Conservation (phyloP, 2,113 vertebrate genomes). For the Redunca redunca region DNA sequence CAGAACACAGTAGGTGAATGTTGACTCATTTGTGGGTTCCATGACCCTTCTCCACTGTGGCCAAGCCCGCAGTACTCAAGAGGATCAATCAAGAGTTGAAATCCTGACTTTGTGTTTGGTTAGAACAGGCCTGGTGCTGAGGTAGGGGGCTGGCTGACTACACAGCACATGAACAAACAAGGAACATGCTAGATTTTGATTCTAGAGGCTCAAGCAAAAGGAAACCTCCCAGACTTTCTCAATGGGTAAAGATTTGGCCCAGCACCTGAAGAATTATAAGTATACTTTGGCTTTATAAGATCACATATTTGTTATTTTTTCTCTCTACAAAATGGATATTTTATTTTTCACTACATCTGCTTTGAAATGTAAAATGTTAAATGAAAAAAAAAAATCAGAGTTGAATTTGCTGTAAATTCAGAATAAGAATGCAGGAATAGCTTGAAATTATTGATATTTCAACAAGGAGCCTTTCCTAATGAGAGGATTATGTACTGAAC, state of each 20-base stretch:
- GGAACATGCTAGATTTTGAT: neutral
- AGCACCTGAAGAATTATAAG: neutral
- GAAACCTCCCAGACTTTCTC: neutral
- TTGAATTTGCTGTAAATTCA: neutral
- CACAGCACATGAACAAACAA: neutral
- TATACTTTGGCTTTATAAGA: neutral
- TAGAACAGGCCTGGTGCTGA: neutral
- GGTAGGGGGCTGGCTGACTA: neutral
- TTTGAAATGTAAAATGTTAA: slow-evolving; percentile 5
- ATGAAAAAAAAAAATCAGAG: neutral
- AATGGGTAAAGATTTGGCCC: neutral
- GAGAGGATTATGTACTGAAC: neutral
- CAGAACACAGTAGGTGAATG: neutral
- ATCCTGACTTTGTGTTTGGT: neutral
- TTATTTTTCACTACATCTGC: neutral
- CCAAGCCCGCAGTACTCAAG: neutral
- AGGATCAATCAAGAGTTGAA: neutral
- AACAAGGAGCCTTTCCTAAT: neutral
- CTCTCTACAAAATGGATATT: neutral
- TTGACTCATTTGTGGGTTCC: neutral
- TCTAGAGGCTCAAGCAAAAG: neutral
- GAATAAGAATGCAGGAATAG: neutral
- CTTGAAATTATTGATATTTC: neutral
- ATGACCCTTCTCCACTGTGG: neutral
- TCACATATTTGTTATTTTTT: neutral